phyloP scores from a whole-genome alignment of 2,113 vertebrate genomes.

The Psammodynastes pulverulentus region DNA sequence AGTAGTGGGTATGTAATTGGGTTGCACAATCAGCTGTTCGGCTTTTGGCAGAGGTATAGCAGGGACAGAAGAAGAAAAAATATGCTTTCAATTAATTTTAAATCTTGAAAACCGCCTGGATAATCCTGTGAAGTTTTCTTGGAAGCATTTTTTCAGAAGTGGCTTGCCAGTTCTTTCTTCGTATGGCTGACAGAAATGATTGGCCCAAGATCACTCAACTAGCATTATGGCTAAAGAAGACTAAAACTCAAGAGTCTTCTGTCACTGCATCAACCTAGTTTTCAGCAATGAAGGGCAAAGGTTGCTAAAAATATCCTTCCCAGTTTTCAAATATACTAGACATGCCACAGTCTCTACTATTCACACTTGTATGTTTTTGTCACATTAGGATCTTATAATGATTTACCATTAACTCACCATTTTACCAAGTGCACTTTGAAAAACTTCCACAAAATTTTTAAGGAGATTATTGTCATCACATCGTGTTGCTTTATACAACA shows the following conservation, averaged over 20 bases:
- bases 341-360: rapidly evolving
- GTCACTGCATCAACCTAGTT: not conserved
- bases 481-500: constrained; percentile 90
- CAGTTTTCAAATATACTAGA: not conserved
- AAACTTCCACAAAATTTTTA: constrained; percentile 84
- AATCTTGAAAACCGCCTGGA: not conserved
- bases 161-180: not conserved
- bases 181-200: not conserved
- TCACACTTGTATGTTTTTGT: not conserved
- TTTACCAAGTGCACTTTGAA: constrained; percentile 84
- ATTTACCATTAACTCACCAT: constrained; percentile 76
- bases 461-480: constrained; percentile 87
- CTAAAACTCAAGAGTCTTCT: not conserved
- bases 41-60: not conserved
- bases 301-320: not conserved
- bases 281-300: not conserved
- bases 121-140: not conserved
- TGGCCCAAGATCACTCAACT: not conserved
- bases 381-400: not conserved
- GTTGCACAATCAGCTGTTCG: not conserved
- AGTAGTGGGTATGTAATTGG: not conserved
- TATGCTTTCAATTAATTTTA: constrained; percentile 4
- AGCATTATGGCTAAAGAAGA: not conserved
- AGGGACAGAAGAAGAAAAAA: not conserved
- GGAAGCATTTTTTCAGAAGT: not conserved